A percentile compares a stretch with the other conserved stretches of the same genome.
Evolutionary conservation across 1,140 invertebrate species (phyloP).

Genomic region (Solenopsis invicta): DNA sequence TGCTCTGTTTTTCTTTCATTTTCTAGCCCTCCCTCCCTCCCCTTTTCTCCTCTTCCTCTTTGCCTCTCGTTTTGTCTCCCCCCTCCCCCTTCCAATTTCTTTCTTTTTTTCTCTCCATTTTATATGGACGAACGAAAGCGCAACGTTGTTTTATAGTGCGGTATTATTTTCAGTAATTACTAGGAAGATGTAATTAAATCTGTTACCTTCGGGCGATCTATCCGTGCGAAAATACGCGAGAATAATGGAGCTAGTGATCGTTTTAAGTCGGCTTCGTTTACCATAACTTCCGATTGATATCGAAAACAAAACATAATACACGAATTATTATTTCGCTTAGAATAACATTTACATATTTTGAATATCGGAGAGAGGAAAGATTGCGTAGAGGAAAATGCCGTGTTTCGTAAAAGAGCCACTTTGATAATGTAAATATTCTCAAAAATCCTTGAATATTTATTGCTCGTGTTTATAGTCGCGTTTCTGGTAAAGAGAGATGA

Average conservation of each 20-base stretch:
- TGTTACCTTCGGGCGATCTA: conserved; percentile 43
- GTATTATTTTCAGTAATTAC: conserved; percentile 56
- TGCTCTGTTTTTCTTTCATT: not conserved
- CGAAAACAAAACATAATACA: conserved; percentile 8
- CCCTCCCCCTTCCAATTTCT: not conserved
- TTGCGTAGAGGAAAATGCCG: not conserved
- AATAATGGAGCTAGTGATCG: conserved; percentile 47
- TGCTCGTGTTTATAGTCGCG: not conserved
- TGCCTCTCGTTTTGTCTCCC: not conserved
- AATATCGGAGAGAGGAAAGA: not conserved
- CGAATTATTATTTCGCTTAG: conserved; percentile 1
- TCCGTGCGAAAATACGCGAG: conserved; percentile 37
- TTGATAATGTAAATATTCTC: not conserved
- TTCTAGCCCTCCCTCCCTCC: not conserved
- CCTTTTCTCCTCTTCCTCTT: not conserved
- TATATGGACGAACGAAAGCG: conserved; percentile 7
- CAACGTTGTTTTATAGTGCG: conserved; percentile 21
- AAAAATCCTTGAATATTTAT: conserved; percentile 9
- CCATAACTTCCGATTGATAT: conserved; percentile 19
- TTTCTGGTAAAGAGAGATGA: not conserved
- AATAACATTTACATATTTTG: not conserved
- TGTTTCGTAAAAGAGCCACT: not conserved
- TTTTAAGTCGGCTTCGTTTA: conserved; percentile 48
- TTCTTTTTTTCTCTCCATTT: not conserved
- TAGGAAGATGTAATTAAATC: conserved; percentile 47